Percentiles rank a stretch among this genome's conserved stretches.
Conservation (phyloP, 1,140 invertebrate genomes). For the Musca domestica region DNA sequence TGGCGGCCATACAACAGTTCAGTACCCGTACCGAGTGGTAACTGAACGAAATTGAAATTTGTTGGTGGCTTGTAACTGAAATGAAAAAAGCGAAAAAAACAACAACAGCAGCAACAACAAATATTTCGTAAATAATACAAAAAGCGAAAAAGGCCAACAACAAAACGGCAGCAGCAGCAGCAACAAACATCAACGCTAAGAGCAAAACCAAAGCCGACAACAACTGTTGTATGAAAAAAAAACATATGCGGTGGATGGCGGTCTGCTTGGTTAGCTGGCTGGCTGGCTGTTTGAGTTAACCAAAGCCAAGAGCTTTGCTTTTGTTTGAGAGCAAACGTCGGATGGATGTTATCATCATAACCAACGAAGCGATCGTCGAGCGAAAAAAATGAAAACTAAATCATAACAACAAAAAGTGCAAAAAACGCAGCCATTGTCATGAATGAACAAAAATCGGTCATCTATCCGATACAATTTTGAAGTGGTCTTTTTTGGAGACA, state of each 20-base stretch:
- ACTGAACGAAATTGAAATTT: conserved; percentile 53
- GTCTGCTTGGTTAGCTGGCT: not conserved
- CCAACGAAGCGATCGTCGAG: too few species aligned
- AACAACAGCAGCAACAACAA: conserved; percentile 20
- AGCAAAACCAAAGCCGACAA: not conserved
- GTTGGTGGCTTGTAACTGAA: conserved; percentile 50
- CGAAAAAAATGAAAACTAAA: not conserved
- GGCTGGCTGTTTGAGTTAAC: not conserved
- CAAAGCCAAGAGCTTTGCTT: too few species aligned
- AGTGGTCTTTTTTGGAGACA: not conserved
- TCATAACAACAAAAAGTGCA: too few species aligned
- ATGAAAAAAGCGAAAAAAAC: conserved; percentile 33
- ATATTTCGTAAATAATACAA: not conserved
- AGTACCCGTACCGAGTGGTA: conserved; percentile 51
- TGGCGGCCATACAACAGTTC: conserved; percentile 42
- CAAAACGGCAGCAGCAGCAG: not conserved
- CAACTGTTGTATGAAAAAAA: not conserved
- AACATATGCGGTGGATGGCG: not conserved
- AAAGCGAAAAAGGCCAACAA: not conserved
- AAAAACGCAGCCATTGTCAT: not conserved
- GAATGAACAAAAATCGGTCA: not conserved
- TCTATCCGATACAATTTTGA: not conserved
- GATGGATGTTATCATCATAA: too few species aligned
- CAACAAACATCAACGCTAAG: too few species aligned
- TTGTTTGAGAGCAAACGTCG: too few species aligned